Conservation (phyloP, 2,113 vertebrate species). For the Mobula hypostoma region DNA sequence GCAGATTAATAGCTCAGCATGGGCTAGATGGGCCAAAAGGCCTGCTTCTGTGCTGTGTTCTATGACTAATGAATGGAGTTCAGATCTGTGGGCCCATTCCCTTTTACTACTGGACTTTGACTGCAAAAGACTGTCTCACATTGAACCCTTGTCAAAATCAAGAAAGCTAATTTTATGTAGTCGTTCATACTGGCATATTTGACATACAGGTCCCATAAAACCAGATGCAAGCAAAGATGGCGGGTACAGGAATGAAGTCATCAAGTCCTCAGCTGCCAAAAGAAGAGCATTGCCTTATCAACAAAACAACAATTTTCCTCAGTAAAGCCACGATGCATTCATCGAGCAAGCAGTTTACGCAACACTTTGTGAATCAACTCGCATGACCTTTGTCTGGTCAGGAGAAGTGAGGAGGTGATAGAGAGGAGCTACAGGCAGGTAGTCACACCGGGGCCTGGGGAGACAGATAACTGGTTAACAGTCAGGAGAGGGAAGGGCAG, state of each 20-base stretch:
- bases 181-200: neutral
- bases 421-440: too few relatives aligned
- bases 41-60: too few relatives aligned
- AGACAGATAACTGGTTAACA: too few relatives aligned
- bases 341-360: too few relatives aligned
- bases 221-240: neutral
- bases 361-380: neutral
- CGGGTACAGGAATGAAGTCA: neutral
- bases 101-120: too few relatives aligned
- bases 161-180: neutral
- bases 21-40: too few relatives aligned
- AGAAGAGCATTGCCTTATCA: neutral
- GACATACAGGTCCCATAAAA: neutral
- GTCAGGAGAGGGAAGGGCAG: too few relatives aligned
- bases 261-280: neutral
- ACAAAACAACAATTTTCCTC: neutral
- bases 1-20: too few relatives aligned
- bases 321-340: neutral
- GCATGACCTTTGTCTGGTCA: too few relatives aligned
- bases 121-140: neutral
- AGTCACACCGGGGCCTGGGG: too few relatives aligned
- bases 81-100: too few relatives aligned
- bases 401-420: too few relatives aligned
- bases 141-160: neutral
- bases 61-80: neutral